phyloP scores from a whole-genome alignment of 2,888 invertebrate species.

The Thyatira batis region DNA sequence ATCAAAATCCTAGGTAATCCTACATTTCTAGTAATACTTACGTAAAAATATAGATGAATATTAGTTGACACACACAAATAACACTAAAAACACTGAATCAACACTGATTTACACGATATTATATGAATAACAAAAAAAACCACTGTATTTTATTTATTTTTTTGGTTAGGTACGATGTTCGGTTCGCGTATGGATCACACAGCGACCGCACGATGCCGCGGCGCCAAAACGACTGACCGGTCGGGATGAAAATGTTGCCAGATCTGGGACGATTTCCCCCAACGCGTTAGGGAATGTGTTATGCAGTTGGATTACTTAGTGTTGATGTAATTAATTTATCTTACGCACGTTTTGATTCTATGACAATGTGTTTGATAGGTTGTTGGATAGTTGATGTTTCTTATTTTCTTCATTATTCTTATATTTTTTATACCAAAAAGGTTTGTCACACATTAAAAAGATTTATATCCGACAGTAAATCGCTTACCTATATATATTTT shows the following conservation, averaged over 20 bases:
- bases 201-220: constrained; percentile 52
- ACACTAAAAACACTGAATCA: constrained; percentile 37
- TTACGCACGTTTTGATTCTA: no score
- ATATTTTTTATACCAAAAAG: neutral
- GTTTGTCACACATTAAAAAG: no score
- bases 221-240: constrained; percentile 70
- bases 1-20: neutral
- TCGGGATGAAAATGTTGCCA: constrained; percentile 53
- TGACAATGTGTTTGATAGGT: neutral
- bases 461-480: no score
- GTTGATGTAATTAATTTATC: neutral
- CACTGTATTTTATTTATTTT: constrained; percentile 26
- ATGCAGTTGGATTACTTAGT: neutral
- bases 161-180: constrained; percentile 46
- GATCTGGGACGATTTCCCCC: constrained; percentile 30
- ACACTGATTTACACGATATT: constrained; percentile 32
- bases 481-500: no score
- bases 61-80: constrained; percentile 21
- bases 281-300: constrained; percentile 2
- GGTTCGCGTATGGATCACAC: constrained; percentile 20
- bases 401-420: neutral
- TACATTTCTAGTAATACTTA: neutral
- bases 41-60: neutral
- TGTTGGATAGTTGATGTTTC: neutral
- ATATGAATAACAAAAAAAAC: neutral